Evolutionary conservation across 2,888 invertebrate genomes (phyloP), one percentile per base, ranked within the genome.

Genomic region (Oscheius sp.): DNA sequence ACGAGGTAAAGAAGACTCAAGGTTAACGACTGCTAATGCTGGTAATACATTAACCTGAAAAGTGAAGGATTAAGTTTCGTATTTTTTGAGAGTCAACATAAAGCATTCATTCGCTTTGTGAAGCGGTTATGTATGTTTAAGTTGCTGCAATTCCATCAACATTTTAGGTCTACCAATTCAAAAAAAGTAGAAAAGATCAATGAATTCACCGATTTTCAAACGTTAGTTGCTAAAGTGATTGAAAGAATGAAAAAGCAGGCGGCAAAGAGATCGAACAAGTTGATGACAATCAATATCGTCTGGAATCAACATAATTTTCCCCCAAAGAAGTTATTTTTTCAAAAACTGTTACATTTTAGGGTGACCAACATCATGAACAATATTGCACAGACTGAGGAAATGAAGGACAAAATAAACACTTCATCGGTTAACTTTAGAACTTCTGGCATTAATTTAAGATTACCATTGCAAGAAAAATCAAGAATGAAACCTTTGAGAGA

Each of bases 1-100:
- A 8, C 84, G 71, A 2, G 82, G 79, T 33, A 85, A 67, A 26
- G 83, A 74, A 33, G 72, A 74, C 54, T 72, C 73, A 63, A 78
- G 50, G 41, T 70, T 62, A 9, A 78, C 38, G 50, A 71, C 63
- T 5, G 77, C 72, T 12, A 75, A 49, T 26, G 66, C 49, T n/a
- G 77, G 77, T 17, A 77, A 33, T 20, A 77, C 75, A 57, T 69
- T 70, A 33, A 77, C 73, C 67, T 70, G 68, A 26, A 74, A 24
- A 54, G 9, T n/a, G n/a, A n/a, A n/a, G n/a, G n/a, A n/a, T n/a
- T n/a, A n/a, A n/a, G n/a, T n/a, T n/a, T n/a, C n/a, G n/a, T n/a
- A 22, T 47, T 38, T 38, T 30, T 17, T 54, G 22, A 14, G 22
- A 33, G 17, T 28, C 8, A 30, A 6, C 26, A 24, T 5, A 22